Conservation (phyloP, 1,140 invertebrate genomes). For the Olivierus martensii region DNA sequence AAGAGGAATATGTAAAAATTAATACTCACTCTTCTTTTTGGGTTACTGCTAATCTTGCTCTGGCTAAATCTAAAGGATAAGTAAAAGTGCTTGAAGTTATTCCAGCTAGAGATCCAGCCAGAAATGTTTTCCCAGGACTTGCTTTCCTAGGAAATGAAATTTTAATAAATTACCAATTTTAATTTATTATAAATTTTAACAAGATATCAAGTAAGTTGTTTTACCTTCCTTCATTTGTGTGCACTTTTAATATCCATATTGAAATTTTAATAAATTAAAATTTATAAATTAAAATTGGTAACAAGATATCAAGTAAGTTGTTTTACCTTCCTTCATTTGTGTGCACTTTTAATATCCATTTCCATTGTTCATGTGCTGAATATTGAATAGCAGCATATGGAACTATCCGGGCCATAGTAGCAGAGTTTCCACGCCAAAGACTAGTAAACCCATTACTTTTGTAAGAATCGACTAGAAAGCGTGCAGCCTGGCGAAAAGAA, state of each 20-base stretch:
- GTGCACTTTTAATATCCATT: constrained; percentile 10
- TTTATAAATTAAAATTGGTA: not conserved
- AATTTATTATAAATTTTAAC: not conserved
- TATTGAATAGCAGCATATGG: constrained; percentile 98
- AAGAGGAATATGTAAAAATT: not conserved
- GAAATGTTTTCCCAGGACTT: constrained; percentile 41
- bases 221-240: constrained; percentile 12
- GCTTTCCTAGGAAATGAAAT: constrained; percentile 15
- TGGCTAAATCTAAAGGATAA: constrained; percentile 90
- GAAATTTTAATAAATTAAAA: not conserved
- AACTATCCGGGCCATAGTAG: constrained; percentile 90
- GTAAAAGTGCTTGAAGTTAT: constrained; percentile 84
- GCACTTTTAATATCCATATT: constrained; percentile 7
- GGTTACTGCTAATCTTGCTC: constrained; percentile 96
- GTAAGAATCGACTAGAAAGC: constrained; percentile 47
- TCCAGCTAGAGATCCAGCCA: constrained; percentile 86
- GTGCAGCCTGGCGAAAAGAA: constrained; percentile 56
- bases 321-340: constrained; percentile 11
- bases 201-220: not conserved
- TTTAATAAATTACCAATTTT: not conserved
- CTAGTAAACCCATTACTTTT: constrained; percentile 44
- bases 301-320: not conserved
- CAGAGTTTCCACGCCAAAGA: constrained; percentile 93
- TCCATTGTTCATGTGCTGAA: constrained; percentile 75
- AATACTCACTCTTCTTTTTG: constrained; percentile 49